Percentiles rank a stretch among this genome's conserved stretches.
Evolutionary conservation across 2,797 vertebrate species (phyloP).

Genomic region (Protosalanx chinensis): DNA sequence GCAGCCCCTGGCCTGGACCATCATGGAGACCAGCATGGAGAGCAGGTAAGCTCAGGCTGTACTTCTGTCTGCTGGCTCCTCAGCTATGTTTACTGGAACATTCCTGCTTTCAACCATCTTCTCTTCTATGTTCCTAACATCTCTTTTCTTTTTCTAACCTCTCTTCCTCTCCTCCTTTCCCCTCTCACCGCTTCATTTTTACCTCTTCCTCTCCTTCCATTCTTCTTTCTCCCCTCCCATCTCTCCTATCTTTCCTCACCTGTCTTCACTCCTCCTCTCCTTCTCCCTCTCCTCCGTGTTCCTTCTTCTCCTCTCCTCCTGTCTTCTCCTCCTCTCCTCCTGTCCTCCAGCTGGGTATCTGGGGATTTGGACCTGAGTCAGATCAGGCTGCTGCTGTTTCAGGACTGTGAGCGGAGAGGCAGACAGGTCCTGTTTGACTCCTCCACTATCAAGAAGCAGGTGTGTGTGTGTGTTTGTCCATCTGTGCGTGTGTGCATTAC

Average conservation of each 20-base stretch:
- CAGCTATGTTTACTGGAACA: no score
- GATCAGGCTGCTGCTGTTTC: constrained; percentile 84
- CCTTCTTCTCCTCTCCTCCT: not conserved
- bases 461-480: constrained; percentile 17
- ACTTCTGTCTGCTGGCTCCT: constrained; percentile 5
- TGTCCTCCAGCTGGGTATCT: constrained; percentile 73
- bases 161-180: not conserved
- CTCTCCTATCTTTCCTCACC: not conserved
- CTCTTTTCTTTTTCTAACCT: not conserved
- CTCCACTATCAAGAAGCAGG: constrained; percentile 75
- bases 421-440: constrained; percentile 87
- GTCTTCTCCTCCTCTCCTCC: not conserved
- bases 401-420: constrained; percentile 84
- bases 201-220: not conserved
- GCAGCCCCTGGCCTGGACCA: constrained; percentile 20
- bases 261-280: not conserved
- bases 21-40: constrained; percentile 50
- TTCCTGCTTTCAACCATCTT: not conserved
- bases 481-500: not conserved
- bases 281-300: not conserved
- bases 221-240: not conserved
- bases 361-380: constrained; percentile 80
- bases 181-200: not conserved
- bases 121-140: not conserved
- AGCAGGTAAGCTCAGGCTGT: constrained; percentile 20